A percentile compares a stretch with the other conserved stretches of the same genome.
phyloP scores from a whole-genome alignment of 2,797 vertebrate species.

The Sebastes vulpes region DNA sequence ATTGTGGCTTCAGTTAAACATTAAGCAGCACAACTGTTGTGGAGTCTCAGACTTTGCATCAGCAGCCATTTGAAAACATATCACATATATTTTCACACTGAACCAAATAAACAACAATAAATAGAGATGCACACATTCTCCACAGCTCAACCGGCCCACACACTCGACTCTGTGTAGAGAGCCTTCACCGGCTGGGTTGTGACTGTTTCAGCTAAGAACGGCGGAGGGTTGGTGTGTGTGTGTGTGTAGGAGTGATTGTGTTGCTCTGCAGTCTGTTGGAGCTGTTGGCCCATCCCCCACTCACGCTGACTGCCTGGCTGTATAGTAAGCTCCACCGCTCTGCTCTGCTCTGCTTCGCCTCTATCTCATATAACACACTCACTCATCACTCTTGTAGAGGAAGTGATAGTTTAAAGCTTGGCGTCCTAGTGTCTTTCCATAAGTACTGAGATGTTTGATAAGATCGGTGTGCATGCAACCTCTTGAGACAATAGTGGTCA shows the following conservation, averaged over 20 bases:
- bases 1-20: not conserved
- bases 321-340: constrained; percentile 42
- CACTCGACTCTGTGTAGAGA: constrained; percentile 8
- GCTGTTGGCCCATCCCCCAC: constrained; percentile 81
- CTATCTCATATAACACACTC: not conserved
- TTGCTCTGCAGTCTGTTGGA: constrained; percentile 55
- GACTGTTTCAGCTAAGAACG: constrained; percentile 35
- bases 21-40: not conserved
- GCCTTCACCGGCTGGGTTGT: constrained; percentile 29
- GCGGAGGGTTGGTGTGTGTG: not conserved
- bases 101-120: not conserved
- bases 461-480: not conserved
- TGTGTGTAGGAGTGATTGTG: constrained; percentile 48
- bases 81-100: not conserved
- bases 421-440: not conserved
- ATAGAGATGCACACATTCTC: not conserved
- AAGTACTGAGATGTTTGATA: not conserved
- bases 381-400: constrained; percentile 29
- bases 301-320: constrained; percentile 49
- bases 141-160: constrained; percentile 22
- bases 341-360: constrained; percentile 35
- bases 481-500: not conserved
- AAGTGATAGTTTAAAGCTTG: constrained; percentile 26
- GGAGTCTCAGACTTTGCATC: not conserved
- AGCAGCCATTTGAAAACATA: not conserved